Percentiles rank a stretch among this genome's conserved stretches.
Conservation (phyloP, 1,140 invertebrate species). For the Stegodyphus dumicola region DNA sequence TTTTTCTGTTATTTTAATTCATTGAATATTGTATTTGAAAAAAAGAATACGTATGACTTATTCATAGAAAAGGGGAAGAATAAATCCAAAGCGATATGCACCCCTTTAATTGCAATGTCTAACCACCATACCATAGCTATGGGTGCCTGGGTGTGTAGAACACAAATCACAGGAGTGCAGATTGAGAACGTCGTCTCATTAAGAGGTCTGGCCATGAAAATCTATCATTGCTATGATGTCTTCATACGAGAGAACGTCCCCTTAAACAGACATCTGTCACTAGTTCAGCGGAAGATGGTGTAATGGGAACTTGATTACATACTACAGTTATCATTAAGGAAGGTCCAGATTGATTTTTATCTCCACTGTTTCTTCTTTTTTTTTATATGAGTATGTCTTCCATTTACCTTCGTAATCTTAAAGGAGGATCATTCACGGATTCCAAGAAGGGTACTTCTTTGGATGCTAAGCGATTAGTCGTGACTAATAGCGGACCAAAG, state of each 20-base stretch:
- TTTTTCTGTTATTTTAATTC: too few relatives aligned
- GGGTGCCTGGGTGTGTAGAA: conserved; percentile 31
- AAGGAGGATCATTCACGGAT: conserved; percentile 14
- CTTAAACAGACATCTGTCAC: conserved; percentile 41
- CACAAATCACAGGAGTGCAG: conserved; percentile 7
- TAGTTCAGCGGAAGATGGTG: background rate
- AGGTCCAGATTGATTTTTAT: conserved; percentile 44
- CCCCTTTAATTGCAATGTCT: too few relatives aligned
- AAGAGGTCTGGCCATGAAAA: conserved; percentile 4
- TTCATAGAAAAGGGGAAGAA: too few relatives aligned
- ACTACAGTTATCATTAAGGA: conserved; percentile 25
- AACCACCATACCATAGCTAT: background rate
- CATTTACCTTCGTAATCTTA: background rate
- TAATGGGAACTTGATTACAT: conserved; percentile 18
- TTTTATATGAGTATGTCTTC: too few relatives aligned
- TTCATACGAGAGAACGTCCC: conserved; percentile 13
- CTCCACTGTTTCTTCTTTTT: background rate
- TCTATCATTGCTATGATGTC: conserved; percentile 51
- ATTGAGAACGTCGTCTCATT: conserved; percentile 34
- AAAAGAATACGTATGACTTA: too few relatives aligned
- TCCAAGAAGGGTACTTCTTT: background rate
- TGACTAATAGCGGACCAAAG: too few relatives aligned
- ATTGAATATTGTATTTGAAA: too few relatives aligned
- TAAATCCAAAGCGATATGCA: too few relatives aligned
- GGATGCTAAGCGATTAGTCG: background rate